phyloP scores from a whole-genome alignment of 2,113 vertebrate species.

The Pristiophorus japonicus region DNA sequence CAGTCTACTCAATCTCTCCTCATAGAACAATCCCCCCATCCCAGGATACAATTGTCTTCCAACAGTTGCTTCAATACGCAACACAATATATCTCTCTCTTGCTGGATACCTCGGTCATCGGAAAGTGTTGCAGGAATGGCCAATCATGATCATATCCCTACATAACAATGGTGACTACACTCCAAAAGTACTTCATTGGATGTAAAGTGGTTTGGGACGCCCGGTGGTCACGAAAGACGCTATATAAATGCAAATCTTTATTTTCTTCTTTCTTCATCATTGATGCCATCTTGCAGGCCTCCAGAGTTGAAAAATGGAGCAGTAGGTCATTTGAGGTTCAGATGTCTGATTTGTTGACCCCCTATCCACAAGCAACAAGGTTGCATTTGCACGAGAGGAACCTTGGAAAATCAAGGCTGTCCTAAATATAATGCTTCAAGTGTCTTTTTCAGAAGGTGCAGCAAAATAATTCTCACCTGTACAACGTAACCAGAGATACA shows the following conservation, averaged over 20 bases:
- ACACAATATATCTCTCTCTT: not conserved
- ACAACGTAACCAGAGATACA: constrained; percentile 88
- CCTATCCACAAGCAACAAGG: not conserved
- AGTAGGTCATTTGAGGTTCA: not conserved
- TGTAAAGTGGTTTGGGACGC: too few relatives aligned
- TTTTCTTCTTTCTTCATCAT: too few relatives aligned
- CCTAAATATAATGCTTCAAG: too few relatives aligned
- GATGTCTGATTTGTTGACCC: not conserved
- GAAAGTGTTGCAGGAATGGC: not conserved
- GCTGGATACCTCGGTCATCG: not conserved
- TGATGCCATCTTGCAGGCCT: too few relatives aligned
- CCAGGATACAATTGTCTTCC: not conserved
- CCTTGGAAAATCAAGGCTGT: not conserved
- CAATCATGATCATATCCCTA: too few relatives aligned
- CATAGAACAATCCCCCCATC: too few relatives aligned
- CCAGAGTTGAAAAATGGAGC: too few relatives aligned
- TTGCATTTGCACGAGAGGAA: not conserved
- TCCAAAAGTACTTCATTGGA: too few relatives aligned
- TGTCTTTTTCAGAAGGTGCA: not conserved
- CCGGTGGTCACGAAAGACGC: too few relatives aligned
- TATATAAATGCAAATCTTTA: too few relatives aligned
- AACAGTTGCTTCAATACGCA: not conserved
- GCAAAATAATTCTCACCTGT: constrained; percentile 61
- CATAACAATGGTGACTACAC: too few relatives aligned
- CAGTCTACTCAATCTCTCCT: too few relatives aligned